Base-by-base conservation (phyloP, 2,888 invertebrate species). In the Limnephilus marmoratus region DNA sequence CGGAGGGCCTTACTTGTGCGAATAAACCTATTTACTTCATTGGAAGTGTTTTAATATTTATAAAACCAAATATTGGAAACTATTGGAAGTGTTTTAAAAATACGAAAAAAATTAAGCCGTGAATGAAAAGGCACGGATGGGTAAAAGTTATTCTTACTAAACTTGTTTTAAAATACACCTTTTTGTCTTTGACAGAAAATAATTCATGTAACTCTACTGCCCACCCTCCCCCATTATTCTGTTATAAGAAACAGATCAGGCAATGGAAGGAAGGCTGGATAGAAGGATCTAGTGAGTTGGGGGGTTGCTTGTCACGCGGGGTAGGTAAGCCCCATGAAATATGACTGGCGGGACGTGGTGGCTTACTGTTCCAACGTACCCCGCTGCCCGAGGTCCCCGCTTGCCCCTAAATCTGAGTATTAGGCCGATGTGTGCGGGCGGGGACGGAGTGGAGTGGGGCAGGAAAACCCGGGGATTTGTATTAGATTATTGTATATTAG, bases 331-430 rank as follows among this genome's bases (percentile, higher is more conserved):
- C 93, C 92, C 91, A 83, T 93, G 93, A 93, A 93, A 93, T 93
- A 93, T 93, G 92, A 93, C 93, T 92, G 90, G 90, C 93, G 92
- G 90, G 92, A 93, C 93, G 93, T 93, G 93, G 92, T 87, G 91
- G 92, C 93, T 93, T 93, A 93, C 81, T 86, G 68, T 68, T 41
- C 89, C 89, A 49, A 53, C 88, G 83, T 88, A 88, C 80, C 88
- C 83, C 41, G n/a, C n/a, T 34, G 85, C 85, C 85, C 85, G 45
- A n/a, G 82, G 83, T 45, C 29, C 68, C 68, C 68, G 68, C 68
- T 68, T 68, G 68, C 68, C 68, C 68, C 68, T 68, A 68, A 68
- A 68, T 68, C 68, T 86, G 37, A 53, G 86, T 49, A 45, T n/a
- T 53, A 45, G 45, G 86, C 49, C 86, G 29, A 49, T 88, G 34